Conservation (phyloP, 2,888 invertebrate genomes). For the Leptopilina myrica region DNA sequence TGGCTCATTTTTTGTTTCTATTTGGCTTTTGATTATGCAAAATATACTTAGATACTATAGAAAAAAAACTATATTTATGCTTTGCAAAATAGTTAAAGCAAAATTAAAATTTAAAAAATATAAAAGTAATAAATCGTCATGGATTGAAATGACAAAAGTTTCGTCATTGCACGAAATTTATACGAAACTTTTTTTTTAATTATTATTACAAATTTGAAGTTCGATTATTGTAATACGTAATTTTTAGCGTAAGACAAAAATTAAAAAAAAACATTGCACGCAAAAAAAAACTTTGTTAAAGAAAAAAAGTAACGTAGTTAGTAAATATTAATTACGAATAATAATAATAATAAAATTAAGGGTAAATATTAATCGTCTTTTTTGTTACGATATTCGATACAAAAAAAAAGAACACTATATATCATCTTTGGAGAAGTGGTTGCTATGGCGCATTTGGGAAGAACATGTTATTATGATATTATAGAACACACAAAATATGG, state of each 20-base stretch:
- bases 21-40: conserved; percentile 30
- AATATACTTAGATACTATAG: not conserved
- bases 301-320: too few relatives aligned
- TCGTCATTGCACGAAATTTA: too few relatives aligned
- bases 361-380: not conserved
- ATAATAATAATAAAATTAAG: too few relatives aligned
- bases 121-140: conserved; percentile 37
- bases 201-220: too few relatives aligned
- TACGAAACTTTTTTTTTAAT: too few relatives aligned
- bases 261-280: too few relatives aligned
- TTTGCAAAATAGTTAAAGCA: not conserved
- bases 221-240: too few relatives aligned
- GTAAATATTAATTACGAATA: too few relatives aligned
- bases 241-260: too few relatives aligned
- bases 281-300: too few relatives aligned
- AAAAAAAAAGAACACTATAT: not conserved
- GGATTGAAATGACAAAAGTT: not conserved
- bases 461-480: conserved; percentile 22
- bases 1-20: conserved; percentile 1
- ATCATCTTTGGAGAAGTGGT: conserved; percentile 4
- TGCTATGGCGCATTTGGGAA: conserved; percentile 8
- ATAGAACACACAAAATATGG: conserved; percentile 34
- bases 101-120: conserved; percentile 17
- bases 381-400: too few relatives aligned
- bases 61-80: not conserved